Evolutionary conservation across 2,888 invertebrate genomes (phyloP), one percentile per base, ranked within the genome.

Genomic region (Pachymerium ferrugineum): DNA sequence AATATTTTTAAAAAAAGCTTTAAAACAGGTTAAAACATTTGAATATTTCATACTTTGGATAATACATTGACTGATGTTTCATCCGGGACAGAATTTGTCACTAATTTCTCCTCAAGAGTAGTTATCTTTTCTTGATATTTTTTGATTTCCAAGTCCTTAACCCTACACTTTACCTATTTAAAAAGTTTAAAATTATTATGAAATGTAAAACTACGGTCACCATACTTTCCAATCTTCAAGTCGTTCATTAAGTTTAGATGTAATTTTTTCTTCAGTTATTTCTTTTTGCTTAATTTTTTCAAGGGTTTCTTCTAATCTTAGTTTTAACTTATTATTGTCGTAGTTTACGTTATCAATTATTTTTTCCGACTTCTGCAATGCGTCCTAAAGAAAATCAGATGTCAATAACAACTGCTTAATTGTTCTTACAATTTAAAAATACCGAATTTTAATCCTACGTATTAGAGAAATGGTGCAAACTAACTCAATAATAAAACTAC

Each of bases 131-230:
- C 83, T 75, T 86, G 86, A n/a, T 92, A 81, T 22, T 85, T 85
- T 76, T 86, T 84, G 74, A 93, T 87, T 81, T 90, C 89, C 1
- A 85, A 83, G 79, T 93, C 90, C 81, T 92, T 93, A 69, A 88
- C 85, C 76, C 87, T 87, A 69, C 92, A n/a, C n/a, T 28, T 30
- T 1, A 29, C 30, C 68, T 68, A 68, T 1, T n/a, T 12, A 68
- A 68, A 25, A 62, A 16, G 28, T 62, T 25, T 25, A 62, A 1
- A 22, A 62, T 25, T 8, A 62, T 4, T 12, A 12, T 62, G 22
- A 3, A 5, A 22, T n/a, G 2, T 62, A 62, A 62, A 62, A 14
- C 16, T 14, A 62, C 14, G 8, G 1, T 68, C n/a, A 68, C 25
- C n/a, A 14, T 25, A 68, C 68, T 25, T 68, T 68, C 68, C 68